phyloP scores from a whole-genome alignment of 2,797 vertebrate genomes.

The Cichlasoma orientale region DNA sequence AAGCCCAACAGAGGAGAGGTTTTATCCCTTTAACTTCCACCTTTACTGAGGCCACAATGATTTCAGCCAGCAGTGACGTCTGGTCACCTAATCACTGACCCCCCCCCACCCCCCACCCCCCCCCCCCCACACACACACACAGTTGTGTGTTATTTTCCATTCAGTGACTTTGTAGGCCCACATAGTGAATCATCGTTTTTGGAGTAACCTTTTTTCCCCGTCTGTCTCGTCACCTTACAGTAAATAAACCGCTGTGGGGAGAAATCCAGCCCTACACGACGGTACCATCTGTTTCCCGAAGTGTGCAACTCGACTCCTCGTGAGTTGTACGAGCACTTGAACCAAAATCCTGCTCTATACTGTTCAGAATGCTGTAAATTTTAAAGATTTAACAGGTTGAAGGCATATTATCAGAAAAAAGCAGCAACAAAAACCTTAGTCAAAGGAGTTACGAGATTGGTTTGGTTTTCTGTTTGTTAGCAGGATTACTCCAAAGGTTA shows the following conservation, averaged over 20 bases:
- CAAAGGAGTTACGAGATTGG: background rate
- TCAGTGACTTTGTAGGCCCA: background rate
- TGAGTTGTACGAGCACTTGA: background rate
- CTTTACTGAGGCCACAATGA: background rate
- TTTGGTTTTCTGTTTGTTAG: no score
- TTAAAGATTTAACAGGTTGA: background rate
- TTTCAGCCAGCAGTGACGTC: background rate
- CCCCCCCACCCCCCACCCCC: background rate
- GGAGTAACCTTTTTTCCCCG: background rate
- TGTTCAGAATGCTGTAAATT: background rate
- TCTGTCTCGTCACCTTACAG: background rate
- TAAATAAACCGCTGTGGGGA: background rate
- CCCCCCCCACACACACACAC: background rate
- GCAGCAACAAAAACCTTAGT: background rate
- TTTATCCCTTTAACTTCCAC: background rate
- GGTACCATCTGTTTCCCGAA: no score
- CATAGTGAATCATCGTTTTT: background rate
- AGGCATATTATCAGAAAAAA: background rate
- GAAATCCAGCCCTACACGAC: background rate
- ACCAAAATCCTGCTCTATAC: background rate
- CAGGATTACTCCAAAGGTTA: no score
- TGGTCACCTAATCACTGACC: background rate
- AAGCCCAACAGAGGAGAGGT: background rate
- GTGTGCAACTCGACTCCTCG: background rate
- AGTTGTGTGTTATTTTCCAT: background rate